Conservation (phyloP, 1,140 invertebrate genomes). For the Achroia grisella region DNA sequence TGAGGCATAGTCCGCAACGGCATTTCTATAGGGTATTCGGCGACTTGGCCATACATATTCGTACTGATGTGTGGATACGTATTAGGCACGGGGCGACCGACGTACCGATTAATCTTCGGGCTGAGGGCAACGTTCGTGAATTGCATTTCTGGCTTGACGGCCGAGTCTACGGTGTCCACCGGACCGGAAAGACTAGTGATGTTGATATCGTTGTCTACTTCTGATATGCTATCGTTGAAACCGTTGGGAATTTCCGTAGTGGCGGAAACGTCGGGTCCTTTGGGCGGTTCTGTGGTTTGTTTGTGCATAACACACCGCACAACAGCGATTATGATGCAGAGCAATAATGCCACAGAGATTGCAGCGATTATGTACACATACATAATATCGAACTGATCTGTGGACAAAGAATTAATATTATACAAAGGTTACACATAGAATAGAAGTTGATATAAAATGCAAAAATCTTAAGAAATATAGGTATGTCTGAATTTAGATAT, state of each 20-base stretch:
- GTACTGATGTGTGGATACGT: slow-evolving; percentile 66
- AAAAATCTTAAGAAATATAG: no score
- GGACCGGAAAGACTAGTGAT: slow-evolving; percentile 65
- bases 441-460: no score
- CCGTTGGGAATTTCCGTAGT: slow-evolving; percentile 69
- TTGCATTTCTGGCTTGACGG: slow-evolving; percentile 61
- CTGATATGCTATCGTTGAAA: slow-evolving; percentile 72
- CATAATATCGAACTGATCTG: slow-evolving; percentile 59
- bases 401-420: slow-evolving; percentile 12
- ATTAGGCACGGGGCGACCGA: slow-evolving; percentile 63
- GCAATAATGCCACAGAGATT: slow-evolving; percentile 34
- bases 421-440: no score
- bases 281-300: slow-evolving; percentile 49
- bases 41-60: slow-evolving; percentile 70
- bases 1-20: slow-evolving; percentile 66
- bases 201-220: slow-evolving; percentile 71
- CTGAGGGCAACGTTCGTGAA: slow-evolving; percentile 59
- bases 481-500: no score
- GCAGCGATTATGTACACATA: slow-evolving; percentile 63
- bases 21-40: slow-evolving; percentile 68
- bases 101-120: slow-evolving; percentile 65
- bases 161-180: slow-evolving; percentile 60
- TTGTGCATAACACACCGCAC: slow-evolving; percentile 49
- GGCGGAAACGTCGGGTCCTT: slow-evolving; percentile 69
- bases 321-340: slow-evolving; percentile 45